phyloP scores from a whole-genome alignment of 1,140 invertebrate species.

The Hylyphantes graminicola region DNA sequence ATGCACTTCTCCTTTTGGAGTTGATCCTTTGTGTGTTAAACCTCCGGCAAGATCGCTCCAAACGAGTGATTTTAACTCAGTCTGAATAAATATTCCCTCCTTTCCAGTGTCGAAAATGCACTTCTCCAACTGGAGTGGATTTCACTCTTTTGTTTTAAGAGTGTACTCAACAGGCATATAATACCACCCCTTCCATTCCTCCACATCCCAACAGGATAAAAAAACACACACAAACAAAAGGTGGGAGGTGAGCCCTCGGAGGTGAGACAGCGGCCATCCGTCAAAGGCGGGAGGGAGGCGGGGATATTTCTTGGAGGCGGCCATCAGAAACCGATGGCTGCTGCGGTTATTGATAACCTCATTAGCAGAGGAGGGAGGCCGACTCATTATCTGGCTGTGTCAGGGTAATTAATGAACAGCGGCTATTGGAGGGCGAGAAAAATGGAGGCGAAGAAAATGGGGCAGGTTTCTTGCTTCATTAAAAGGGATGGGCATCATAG shows the following conservation, averaged over 20 bases:
- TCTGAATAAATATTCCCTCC: too few relatives aligned
- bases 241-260: not conserved
- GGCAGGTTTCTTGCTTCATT: slow-evolving; percentile 40
- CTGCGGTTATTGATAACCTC: slow-evolving; percentile 57
- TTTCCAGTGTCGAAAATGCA: too few relatives aligned
- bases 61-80: too few relatives aligned
- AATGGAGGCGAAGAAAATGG: slow-evolving; percentile 20
- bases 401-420: slow-evolving; percentile 60
- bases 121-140: too few relatives aligned
- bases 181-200: not conserved
- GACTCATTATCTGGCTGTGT: slow-evolving; percentile 59
- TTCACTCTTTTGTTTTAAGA: too few relatives aligned
- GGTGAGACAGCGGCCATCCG: slow-evolving; percentile 53
- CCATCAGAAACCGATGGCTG: slow-evolving; percentile 55
- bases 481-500: too few relatives aligned
- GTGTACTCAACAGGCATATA: too few relatives aligned
- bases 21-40: too few relatives aligned
- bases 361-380: slow-evolving; percentile 43
- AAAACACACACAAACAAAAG: not conserved
- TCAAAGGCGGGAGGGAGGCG: slow-evolving; percentile 44
- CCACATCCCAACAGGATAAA: too few relatives aligned
- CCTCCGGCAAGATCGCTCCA: too few relatives aligned
- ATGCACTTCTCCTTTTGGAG: too few relatives aligned
- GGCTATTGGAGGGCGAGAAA: not conserved
- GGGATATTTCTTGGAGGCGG: slow-evolving; percentile 17